A percentile compares a stretch with the other conserved stretches of the same genome.
Evolutionary conservation across 2,797 vertebrate genomes (phyloP).

Genomic region (Myotis myotis): DNA sequence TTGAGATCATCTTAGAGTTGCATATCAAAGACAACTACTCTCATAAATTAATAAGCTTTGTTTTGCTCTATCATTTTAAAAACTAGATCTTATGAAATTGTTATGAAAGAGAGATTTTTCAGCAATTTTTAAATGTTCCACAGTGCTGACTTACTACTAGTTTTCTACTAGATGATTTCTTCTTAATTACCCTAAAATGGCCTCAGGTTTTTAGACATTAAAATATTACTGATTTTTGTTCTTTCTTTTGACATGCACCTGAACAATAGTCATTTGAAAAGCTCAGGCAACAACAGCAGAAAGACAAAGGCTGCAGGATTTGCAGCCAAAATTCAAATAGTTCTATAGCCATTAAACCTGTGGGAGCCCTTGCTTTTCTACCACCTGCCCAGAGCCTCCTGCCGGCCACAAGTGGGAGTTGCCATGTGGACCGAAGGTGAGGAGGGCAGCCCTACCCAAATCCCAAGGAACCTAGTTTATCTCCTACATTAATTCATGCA

Average conservation of each 20-base stretch:
- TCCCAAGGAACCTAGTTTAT: background rate
- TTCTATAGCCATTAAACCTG: background rate
- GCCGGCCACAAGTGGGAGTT: background rate
- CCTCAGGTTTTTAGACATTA: constrained; percentile 21
- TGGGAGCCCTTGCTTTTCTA: background rate
- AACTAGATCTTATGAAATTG: constrained; percentile 53
- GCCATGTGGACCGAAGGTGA: background rate
- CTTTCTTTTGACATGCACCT: background rate
- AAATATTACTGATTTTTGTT: constrained; percentile 50
- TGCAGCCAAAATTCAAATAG: background rate
- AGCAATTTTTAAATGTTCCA: constrained; percentile 9
- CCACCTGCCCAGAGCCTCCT: background rate
- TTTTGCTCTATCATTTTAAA: constrained; percentile 42
- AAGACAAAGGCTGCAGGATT: constrained; percentile 25
- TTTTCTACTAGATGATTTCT: constrained; percentile 40
- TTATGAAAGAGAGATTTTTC: constrained; percentile 29
- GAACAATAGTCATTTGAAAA: constrained; percentile 58
- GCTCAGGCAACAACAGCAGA: constrained; percentile 20
- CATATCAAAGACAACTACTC: background rate
- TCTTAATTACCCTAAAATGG: constrained; percentile 39
- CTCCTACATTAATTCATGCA: background rate
- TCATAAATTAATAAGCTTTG: constrained; percentile 45
- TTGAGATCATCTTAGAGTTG: background rate
- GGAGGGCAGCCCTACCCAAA: background rate
- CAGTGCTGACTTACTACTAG: background rate